Evolutionary conservation across 2,113 vertebrate genomes (phyloP), one percentile per base, ranked within the genome.

Genomic region (Typhlomys cinereus): DNA sequence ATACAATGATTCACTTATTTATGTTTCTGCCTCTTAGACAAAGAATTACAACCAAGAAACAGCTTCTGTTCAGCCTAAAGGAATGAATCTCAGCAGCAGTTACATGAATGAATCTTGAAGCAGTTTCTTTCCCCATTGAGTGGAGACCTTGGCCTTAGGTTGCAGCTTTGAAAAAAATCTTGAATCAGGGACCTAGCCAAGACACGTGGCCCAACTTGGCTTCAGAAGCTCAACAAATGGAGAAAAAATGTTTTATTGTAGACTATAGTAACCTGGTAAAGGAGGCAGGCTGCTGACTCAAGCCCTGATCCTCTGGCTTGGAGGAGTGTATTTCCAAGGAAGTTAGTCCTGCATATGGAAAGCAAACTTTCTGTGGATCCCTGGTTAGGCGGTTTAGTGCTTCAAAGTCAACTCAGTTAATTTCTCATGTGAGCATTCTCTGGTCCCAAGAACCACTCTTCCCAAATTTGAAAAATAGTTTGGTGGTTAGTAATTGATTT

Each of bases 371-470:
- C 50, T 50, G 20, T 54, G 52, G 12, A 36, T 25, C 14, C 54
- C 13, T 39, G 34, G 23, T 78, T 8, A 39, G 39, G 0, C 2
- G 46, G 9, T 9, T 5, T 31, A 17, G 0, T 2, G 29, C 21
- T 61, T 61, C 46, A 39, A 44, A 3, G 9, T 8, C 17, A 2
- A 4, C 15, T 61, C 17, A 46, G 14, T 15, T 61, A 44, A 44
- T 36, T 27, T 17, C 13, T 10, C 17, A 10, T 36, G 54, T 44
- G 61, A 18, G 18, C 9, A 20, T 80, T 61, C 29, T 20, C 8
- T 80, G 36, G 48, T 10, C 21, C 57, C 39, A 13, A 13, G 23
- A n/a, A 2, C 23, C 36, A 59, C n/a, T 39, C 31, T 4, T 79
- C 39, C 36, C 18, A 79, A 1, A 27, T 41, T 29, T 4, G 23